Evolutionary conservation across 2,113 vertebrate species (phyloP).

Genomic region (Maccullochella peelii): DNA sequence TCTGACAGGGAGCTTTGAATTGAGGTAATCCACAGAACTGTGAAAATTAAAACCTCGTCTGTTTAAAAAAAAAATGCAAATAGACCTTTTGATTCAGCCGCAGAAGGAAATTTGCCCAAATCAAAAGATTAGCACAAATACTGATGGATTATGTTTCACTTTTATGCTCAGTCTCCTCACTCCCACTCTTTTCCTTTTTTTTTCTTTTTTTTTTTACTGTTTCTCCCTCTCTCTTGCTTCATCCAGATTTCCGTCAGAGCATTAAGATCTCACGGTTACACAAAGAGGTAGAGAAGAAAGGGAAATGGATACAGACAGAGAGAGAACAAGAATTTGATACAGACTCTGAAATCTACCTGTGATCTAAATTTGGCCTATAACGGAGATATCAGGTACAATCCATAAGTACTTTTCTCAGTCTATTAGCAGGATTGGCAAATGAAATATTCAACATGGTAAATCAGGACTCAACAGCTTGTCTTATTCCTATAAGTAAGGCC

Average conservation of each 20-base stretch:
- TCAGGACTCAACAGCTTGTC: background rate
- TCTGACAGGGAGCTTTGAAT: conserved; percentile 74
- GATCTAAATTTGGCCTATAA: conserved; percentile 52
- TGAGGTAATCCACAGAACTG: conserved; percentile 76
- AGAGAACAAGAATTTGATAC: conserved; percentile 31
- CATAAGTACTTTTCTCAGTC: conserved; percentile 13
- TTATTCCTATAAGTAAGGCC: background rate
- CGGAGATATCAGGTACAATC: background rate
- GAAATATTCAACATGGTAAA: conserved; percentile 13
- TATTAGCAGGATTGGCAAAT: conserved; percentile 41
- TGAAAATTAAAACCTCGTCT: conserved; percentile 80
- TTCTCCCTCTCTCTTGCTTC: conserved; percentile 19
- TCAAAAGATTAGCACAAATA: conserved; percentile 76
- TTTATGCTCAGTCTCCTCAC: conserved; percentile 50
- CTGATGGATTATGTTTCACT: conserved; percentile 70
- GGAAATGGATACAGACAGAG: conserved; percentile 25
- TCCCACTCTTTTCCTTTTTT: background rate
- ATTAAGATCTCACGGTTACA: conserved; percentile 57
- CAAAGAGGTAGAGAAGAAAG: conserved; percentile 20
- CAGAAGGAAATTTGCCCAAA: conserved; percentile 69
- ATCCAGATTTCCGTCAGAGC: conserved; percentile 45
- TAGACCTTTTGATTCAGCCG: conserved; percentile 77
- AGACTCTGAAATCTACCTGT: conserved; percentile 49
- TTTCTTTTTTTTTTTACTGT: background rate
- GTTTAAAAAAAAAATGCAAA: conserved; percentile 66